phyloP scores from a whole-genome alignment of 1,140 invertebrate genomes.

The Monomorium pharaonis region DNA sequence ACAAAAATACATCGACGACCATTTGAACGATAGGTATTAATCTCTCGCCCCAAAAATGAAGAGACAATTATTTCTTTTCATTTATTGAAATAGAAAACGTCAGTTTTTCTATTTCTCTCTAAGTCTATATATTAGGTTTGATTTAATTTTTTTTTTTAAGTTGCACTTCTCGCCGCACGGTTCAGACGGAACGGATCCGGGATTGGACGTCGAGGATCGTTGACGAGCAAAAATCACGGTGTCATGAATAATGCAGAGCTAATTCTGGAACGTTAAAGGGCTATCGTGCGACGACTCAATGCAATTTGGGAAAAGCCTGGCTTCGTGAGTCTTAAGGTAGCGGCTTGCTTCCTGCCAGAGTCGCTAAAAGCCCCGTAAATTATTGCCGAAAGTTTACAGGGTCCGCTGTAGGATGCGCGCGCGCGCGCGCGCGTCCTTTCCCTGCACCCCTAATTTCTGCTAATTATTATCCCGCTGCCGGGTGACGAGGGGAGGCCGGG shows the following conservation, averaged over 20 bases:
- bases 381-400: constrained; percentile 70
- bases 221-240: constrained; percentile 43
- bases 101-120: background rate
- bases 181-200: background rate
- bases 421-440: constrained; percentile 41
- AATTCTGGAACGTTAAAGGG: constrained; percentile 38
- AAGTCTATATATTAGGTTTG: no score
- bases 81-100: background rate
- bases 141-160: background rate
- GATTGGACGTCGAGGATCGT: constrained; percentile 12
- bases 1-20: no score
- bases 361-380: constrained; percentile 71
- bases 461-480: constrained; percentile 76
- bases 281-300: constrained; percentile 52
- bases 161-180: background rate
- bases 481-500: background rate
- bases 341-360: constrained; percentile 38
- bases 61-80: background rate
- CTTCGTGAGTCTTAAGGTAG: constrained; percentile 36
- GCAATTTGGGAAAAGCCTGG: constrained; percentile 49
- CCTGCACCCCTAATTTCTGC: constrained; percentile 63
- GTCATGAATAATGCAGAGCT: constrained; percentile 36
- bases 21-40: background rate
- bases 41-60: background rate
- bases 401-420: constrained; percentile 42